Evolutionary conservation across 2,797 vertebrate genomes (phyloP), one percentile per base, ranked within the genome.

Genomic region (Eupleurogrammus muticus): DNA sequence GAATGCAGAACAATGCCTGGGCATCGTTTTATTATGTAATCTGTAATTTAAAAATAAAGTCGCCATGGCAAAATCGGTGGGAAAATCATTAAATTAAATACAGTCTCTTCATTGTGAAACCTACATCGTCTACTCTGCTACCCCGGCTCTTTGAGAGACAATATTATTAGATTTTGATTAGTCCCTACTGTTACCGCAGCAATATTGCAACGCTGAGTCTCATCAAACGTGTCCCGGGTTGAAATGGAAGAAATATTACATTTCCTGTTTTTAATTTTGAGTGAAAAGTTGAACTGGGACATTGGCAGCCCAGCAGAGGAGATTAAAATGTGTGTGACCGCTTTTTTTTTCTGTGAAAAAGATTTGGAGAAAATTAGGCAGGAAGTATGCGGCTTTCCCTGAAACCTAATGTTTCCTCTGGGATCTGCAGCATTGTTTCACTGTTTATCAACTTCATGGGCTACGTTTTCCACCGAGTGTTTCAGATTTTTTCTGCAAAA

Each of bases 261-360:
- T 86, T 85, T 90, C 77, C 73, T 88, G 65, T 83, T 88, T 90
- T 87, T 87, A 85, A 90, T 92, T 90, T 90, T 68, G 74, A 82
- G 68, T 47, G 35, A 77, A 80, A 90, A 72, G 82, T 79, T 75
- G 81, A 82, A 80, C 72, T 77, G 86, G 84, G 83, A 89, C 82
- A 74, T 82, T 82, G 70, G 85, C 84, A 72, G 78, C 79, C 75
- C 68, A 75, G 75, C 28, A 77, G 77, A 84, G 64, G 62, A 83
- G 80, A 90, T 91, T 91, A 85, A 90, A 89, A 86, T 83, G 58
- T 89, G 75, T 80, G 72, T 83, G 79, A 79, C 70, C 80, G 77
- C 68, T 79, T 50, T 73, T 73, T 70, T 80, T 70, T 56, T 38
- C 49, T 82, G 59, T 78, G 57, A 80, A 84, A 87, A 81, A 76